Conservation (phyloP, 1,140 invertebrate species). For the Dendroctonus valens region DNA sequence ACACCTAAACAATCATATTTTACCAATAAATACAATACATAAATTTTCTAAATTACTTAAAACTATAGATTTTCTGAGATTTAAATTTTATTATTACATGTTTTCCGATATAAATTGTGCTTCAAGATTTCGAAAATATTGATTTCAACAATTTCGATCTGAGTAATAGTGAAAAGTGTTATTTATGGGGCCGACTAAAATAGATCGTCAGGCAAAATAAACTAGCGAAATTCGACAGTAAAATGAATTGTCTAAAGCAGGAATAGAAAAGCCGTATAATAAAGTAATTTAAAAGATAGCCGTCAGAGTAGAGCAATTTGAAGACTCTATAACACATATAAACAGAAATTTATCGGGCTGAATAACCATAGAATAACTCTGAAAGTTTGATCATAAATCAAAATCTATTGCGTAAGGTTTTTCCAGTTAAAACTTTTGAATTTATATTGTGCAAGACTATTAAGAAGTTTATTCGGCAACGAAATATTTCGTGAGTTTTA, state of each 20-base stretch:
- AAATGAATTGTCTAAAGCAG: slow-evolving; percentile 17
- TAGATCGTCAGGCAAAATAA: slow-evolving; percentile 5
- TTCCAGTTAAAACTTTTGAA: slow-evolving; percentile 13
- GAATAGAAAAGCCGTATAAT: slow-evolving; percentile 8
- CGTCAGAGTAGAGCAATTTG: slow-evolving; percentile 13
- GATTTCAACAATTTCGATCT: not conserved
- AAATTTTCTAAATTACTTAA: too few relatives aligned
- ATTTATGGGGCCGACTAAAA: slow-evolving; percentile 14
- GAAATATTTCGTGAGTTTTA: slow-evolving; percentile 1
- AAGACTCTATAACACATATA: slow-evolving; percentile 18
- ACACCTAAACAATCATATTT: too few relatives aligned
- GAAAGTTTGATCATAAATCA: slow-evolving; percentile 19
- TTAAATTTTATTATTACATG: too few relatives aligned
- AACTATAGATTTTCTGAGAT: too few relatives aligned
- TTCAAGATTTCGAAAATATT: too few relatives aligned
- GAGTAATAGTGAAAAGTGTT: slow-evolving; percentile 10
- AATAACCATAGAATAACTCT: slow-evolving; percentile 13
- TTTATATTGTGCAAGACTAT: not conserved
- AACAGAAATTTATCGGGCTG: slow-evolving; percentile 15
- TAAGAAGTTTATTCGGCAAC: slow-evolving; percentile 11
- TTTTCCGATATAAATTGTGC: too few relatives aligned
- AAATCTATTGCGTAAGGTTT: slow-evolving; percentile 14
- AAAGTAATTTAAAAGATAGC: slow-evolving; percentile 21
- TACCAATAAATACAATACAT: too few relatives aligned
- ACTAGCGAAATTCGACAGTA: not conserved